A percentile compares a stretch with the other conserved stretches of the same genome.
Conservation (phyloP, 92 coral and sea anemone species). For the Porites evermanni region DNA sequence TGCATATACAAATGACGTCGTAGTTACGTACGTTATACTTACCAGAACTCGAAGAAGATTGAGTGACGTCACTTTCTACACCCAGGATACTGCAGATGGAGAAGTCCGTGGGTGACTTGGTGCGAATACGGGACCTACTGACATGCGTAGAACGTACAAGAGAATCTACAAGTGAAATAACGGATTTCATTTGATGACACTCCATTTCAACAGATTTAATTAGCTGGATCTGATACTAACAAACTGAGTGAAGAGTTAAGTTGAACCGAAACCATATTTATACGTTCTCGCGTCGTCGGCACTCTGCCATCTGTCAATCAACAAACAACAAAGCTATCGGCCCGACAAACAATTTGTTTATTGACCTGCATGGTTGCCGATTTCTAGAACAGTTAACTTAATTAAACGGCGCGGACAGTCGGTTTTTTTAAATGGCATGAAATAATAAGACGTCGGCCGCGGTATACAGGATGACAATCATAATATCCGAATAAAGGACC, state of each 20-base stretch:
- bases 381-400: background rate
- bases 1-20: background rate
- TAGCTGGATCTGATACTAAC: background rate
- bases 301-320: background rate
- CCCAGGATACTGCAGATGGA: constrained; percentile 36
- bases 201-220: background rate
- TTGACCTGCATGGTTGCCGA: background rate
- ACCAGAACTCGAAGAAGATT: background rate
- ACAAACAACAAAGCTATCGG: background rate
- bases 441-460: background rate
- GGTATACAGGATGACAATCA: background rate
- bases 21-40: background rate
- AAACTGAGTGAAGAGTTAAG: background rate
- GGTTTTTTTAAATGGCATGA: too few relatives aligned
- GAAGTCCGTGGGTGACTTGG: constrained; percentile 6
- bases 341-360: background rate
- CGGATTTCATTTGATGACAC: background rate
- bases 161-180: background rate
- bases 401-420: background rate
- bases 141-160: background rate
- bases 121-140: background rate
- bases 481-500: too few relatives aligned
- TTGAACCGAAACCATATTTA: background rate
- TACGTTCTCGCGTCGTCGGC: background rate
- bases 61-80: background rate